Conservation (phyloP, 2,113 vertebrate species). For the Calidris pygmaea region DNA sequence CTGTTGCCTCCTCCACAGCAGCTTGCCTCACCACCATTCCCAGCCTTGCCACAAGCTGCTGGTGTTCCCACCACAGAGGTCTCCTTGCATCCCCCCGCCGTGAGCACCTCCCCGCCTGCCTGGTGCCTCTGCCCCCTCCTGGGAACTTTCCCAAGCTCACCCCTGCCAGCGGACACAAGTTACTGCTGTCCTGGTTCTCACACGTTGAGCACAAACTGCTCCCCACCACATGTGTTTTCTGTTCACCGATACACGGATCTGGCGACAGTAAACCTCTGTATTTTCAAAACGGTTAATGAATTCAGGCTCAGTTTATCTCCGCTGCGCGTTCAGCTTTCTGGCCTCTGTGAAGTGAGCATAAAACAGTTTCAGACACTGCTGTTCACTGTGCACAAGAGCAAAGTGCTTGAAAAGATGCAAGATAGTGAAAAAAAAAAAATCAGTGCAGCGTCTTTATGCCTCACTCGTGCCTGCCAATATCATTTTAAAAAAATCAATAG, state of each 20-base stretch:
- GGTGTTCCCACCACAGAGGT: not conserved
- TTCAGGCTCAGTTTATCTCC: not conserved
- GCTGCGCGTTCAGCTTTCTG: not conserved
- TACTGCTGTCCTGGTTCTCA: not conserved
- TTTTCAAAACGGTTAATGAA: not conserved
- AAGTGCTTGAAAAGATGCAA: conserved; percentile 47
- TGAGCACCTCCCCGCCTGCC: not conserved
- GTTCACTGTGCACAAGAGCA: not conserved
- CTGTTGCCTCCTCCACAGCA: not conserved
- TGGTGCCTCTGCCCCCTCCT: not conserved
- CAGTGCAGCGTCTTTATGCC: conserved; percentile 32
- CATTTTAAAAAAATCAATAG: conserved; percentile 61
- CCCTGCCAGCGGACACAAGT: not conserved
- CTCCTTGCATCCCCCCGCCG: accelerated
- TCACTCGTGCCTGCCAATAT: conserved; percentile 61
- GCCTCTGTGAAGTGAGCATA: not conserved
- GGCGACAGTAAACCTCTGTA: not conserved
- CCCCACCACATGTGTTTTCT: not conserved
- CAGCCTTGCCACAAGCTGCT: not conserved
- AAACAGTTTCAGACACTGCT: conserved; percentile 5
- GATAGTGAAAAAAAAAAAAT: conserved; percentile 39
- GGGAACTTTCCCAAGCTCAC: not conserved
- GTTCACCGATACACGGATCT: not conserved
- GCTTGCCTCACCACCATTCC: accelerated
- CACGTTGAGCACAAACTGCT: not conserved